These are phyloP conservation scores for Euleptes europaea DNA, from an alignment of 2,113 vertebrate genomes.

Conservation along the genomic window DNA sequence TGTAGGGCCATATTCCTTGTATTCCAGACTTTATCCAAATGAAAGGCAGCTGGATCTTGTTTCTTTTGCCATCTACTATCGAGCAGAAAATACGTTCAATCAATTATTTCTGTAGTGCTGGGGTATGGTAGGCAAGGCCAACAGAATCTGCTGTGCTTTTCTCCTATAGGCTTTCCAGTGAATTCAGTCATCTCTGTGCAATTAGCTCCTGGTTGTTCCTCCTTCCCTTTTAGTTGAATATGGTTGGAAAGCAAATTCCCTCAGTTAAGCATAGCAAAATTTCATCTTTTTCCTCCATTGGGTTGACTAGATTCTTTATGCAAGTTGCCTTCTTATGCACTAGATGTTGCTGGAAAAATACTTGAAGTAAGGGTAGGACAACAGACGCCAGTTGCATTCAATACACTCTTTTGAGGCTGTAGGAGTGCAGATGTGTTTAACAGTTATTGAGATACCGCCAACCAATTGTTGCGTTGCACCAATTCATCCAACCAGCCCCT, in stretches of 20 bases:
- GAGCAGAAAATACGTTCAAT: background rate
- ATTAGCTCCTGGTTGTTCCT: background rate
- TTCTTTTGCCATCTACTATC: background rate
- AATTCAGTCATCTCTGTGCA: background rate
- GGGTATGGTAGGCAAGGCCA: background rate
- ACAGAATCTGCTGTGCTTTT: background rate
- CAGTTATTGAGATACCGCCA: background rate
- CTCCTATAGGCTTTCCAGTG: background rate
- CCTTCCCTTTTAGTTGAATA: background rate
- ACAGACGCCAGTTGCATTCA: background rate
- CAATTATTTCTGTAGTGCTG: background rate
- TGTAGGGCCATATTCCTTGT: slow-evolving; percentile 9
- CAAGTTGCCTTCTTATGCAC: background rate
- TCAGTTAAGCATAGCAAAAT: background rate
- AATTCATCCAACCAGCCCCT: background rate
- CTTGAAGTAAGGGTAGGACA: background rate
- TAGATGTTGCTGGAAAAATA: background rate
- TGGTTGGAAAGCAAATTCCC: background rate
- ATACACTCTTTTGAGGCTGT: background rate
- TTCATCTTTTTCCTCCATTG: background rate
- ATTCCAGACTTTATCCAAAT: background rate
- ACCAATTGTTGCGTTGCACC: background rate
- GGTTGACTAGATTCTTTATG: background rate
- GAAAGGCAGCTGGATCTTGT: background rate
- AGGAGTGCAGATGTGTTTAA: background rate